Evolutionary conservation across 2,888 invertebrate species (phyloP).

Genomic region (Synergus laeviventris): DNA sequence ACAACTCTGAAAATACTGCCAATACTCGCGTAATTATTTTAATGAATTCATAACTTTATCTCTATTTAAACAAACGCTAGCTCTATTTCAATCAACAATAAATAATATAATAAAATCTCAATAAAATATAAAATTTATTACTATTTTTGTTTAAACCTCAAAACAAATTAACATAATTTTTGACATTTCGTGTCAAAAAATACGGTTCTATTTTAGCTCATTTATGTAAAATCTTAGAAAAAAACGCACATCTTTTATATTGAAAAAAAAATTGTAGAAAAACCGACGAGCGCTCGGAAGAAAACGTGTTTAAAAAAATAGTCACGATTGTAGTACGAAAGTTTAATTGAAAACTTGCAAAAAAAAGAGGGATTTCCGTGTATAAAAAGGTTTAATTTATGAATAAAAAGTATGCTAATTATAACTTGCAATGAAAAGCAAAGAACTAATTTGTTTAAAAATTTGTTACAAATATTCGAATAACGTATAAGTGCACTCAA

Average conservation of each 20-base stretch:
- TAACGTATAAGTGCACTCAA: too few relatives aligned
- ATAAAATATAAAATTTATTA: too few relatives aligned
- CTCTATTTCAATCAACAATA: neutral
- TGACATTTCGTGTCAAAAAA: too few relatives aligned
- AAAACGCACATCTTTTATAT: conserved; percentile 37
- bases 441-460: neutral
- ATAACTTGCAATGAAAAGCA: neutral
- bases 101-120: too few relatives aligned
- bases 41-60: neutral
- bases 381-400: neutral
- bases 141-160: too few relatives aligned
- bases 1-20: neutral
- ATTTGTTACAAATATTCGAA: too few relatives aligned
- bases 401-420: neutral
- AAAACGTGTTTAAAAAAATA: conserved; percentile 29
- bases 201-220: too few relatives aligned
- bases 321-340: conserved; percentile 29
- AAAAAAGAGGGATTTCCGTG: neutral
- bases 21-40: neutral
- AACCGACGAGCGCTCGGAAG: conserved; percentile 14
- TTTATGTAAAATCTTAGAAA: conserved; percentile 6
- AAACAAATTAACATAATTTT: neutral
- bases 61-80: neutral
- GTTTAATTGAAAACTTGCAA: conserved; percentile 17
- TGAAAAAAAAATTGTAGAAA: conserved; percentile 11